phyloP scores from a whole-genome alignment of 1,140 invertebrate genomes.

The Proctacanthus coquilletti region DNA sequence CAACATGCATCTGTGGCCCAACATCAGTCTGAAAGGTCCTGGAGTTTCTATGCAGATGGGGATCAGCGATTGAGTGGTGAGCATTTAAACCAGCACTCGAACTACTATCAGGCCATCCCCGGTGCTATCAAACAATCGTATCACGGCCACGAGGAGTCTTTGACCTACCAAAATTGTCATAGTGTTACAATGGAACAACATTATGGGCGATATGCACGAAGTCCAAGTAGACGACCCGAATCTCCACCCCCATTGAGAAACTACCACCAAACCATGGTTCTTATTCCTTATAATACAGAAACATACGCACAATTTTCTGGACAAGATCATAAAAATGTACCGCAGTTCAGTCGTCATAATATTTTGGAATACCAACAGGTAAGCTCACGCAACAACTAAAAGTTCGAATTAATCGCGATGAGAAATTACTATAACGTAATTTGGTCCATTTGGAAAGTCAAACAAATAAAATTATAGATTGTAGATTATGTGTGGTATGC shows the following conservation, averaged over 20 bases:
- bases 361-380: slow-evolving; percentile 30
- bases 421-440: too few relatives aligned
- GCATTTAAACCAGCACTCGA: slow-evolving; percentile 15
- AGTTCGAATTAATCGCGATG: too few relatives aligned
- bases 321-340: too few relatives aligned
- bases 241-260: slow-evolving; percentile 46
- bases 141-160: slow-evolving; percentile 16
- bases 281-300: slow-evolving; percentile 51
- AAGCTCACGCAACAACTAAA: too few relatives aligned
- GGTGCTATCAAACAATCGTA: slow-evolving; percentile 28
- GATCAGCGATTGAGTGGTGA: too few relatives aligned
- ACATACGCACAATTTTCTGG: slow-evolving; percentile 28
- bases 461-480: too few relatives aligned
- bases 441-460: too few relatives aligned
- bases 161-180: slow-evolving; percentile 27
- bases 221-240: slow-evolving; percentile 37
- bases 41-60: slow-evolving; percentile 24
- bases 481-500: too few relatives aligned
- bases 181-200: slow-evolving; percentile 23
- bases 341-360: slow-evolving; percentile 24
- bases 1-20: too few relatives aligned
- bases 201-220: slow-evolving; percentile 27
- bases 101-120: slow-evolving; percentile 34
- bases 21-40: slow-evolving; percentile 26
- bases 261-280: slow-evolving; percentile 55